phyloP scores from a whole-genome alignment of 1,140 invertebrate species.

The Sarcophaga bullata region DNA sequence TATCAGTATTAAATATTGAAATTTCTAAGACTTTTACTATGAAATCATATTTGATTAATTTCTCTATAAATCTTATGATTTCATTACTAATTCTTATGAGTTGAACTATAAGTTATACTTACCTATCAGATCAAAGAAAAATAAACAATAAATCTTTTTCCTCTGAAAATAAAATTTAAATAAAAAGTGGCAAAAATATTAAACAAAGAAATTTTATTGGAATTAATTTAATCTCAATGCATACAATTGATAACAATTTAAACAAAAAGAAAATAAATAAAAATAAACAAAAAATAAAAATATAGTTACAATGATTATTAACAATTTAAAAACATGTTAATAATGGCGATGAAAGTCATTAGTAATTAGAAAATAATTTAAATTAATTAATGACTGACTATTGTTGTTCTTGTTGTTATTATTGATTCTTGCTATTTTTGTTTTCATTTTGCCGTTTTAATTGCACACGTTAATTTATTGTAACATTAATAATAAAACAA shows the following conservation, averaged over 20 bases:
- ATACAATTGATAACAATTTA: not conserved
- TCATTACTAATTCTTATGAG: not conserved
- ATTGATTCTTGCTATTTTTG: too few relatives aligned
- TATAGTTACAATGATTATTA: not conserved
- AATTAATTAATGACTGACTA: slow-evolving; percentile 17
- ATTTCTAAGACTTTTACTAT: not conserved
- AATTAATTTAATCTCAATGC: not conserved
- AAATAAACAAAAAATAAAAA: not conserved
- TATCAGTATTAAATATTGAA: too few relatives aligned
- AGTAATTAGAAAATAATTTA: slow-evolving; percentile 25
- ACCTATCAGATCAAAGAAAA: not conserved
- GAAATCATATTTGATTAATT: not conserved
- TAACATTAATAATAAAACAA: too few relatives aligned
- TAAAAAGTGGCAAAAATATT: not conserved
- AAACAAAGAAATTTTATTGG: too few relatives aligned
- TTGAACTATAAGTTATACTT: not conserved
- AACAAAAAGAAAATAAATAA: not conserved
- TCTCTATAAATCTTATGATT: not conserved
- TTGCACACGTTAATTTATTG: too few relatives aligned
- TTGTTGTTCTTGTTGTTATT: not conserved
- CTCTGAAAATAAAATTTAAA: not conserved
- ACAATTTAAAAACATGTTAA: slow-evolving; percentile 10
- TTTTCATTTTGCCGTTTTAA: too few relatives aligned
- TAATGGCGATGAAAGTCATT: slow-evolving; percentile 23
- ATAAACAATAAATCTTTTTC: not conserved